These are phyloP conservation scores for Nixonia krombeini DNA, from an alignment of 1,140 invertebrate genomes.

Conservation along the genomic window DNA sequence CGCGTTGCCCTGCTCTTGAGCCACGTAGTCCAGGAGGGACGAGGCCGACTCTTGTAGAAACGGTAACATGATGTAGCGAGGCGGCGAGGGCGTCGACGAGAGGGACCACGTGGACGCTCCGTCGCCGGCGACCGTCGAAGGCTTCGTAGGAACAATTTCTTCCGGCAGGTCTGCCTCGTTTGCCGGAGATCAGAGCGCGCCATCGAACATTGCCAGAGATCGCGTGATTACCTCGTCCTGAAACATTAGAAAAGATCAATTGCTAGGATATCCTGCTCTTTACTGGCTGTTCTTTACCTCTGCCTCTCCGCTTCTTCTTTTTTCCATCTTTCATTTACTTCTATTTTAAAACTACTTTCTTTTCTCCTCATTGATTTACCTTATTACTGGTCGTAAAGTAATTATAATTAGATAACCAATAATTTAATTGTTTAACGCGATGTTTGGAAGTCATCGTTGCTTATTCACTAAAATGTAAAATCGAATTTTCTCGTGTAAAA, in stretches of 20 bases:
- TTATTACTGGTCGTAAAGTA: too few relatives aligned
- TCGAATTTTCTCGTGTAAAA: too few relatives aligned
- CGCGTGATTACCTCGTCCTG: slow-evolving; percentile 86
- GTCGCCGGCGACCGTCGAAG: slow-evolving; percentile 34
- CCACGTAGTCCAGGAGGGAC: slow-evolving; percentile 41
- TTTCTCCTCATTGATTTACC: too few relatives aligned
- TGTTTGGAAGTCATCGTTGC: too few relatives aligned
- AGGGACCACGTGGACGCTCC: slow-evolving; percentile 49
- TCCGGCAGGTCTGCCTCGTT: slow-evolving; percentile 49
- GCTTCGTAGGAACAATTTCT: slow-evolving; percentile 43
- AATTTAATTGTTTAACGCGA: too few relatives aligned
- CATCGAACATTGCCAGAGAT: slow-evolving; percentile 87
- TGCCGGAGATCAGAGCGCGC: slow-evolving; percentile 78
- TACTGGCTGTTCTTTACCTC: not conserved
- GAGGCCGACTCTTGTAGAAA: slow-evolving; percentile 47
- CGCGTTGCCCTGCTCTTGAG: slow-evolving; percentile 37
- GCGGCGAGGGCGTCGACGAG: slow-evolving; percentile 53
- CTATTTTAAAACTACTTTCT: too few relatives aligned
- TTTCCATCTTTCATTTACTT: not conserved
- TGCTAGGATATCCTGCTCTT: slow-evolving; percentile 2
- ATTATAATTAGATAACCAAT: too few relatives aligned
- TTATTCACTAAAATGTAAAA: too few relatives aligned
- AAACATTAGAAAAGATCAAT: slow-evolving; percentile 20
- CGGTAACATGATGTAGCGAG: slow-evolving; percentile 49
- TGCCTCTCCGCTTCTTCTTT: not conserved